Base-by-base conservation (phyloP, 2,113 vertebrate species). In the Nesogale talazaci region DNA sequence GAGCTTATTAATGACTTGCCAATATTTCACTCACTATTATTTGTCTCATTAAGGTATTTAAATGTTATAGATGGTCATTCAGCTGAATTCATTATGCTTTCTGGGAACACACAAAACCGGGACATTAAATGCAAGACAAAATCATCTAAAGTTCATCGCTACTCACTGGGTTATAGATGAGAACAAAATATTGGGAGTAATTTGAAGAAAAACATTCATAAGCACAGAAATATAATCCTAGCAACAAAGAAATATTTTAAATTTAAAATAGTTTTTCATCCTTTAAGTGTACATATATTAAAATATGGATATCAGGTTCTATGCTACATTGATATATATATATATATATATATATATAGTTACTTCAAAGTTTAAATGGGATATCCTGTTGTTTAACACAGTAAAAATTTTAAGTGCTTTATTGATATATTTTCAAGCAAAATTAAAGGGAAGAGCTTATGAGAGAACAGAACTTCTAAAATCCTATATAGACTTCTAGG, bases 401-500 rank as follows among this genome's bases (percentile, higher is more conserved):
- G 96, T 95, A 94, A 89, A 97, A 81, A 0, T 93, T 85, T 96
- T 91, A 95, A 96, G 94, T 77, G 89, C 19, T n/a, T 27, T 65
- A 65, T 27, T 27, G 25, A 80, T 79, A 42, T 93, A 97, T 91
- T 95, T 77, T 87, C 79, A 34, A 96, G 57, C 94, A 94, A 77
- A 84, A 89, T 92, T 96, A 97, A 94, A 97, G 89, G 97, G 88
- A 80, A 95, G 78, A 95, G 75, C 78, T 75, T 72, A 70, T 61
- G 92, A 94, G 82, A 97, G 91, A 96, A 91, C 25, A 34, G 82
- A 42, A 96, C 87, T 76, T 98, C 95, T 96, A 83, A 97, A 98
- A 97, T n/a, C n/a, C n/a, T 94, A 94, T 95, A 96, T 96, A 96
- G 93, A 96, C 77, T 78, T 94, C 94, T 80, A 96, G 93, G 90